A percentile compares a stretch with the other conserved stretches of the same genome.
Evolutionary conservation across 2,113 vertebrate species (phyloP).

Genomic region (Tachuris rubrigastra): DNA sequence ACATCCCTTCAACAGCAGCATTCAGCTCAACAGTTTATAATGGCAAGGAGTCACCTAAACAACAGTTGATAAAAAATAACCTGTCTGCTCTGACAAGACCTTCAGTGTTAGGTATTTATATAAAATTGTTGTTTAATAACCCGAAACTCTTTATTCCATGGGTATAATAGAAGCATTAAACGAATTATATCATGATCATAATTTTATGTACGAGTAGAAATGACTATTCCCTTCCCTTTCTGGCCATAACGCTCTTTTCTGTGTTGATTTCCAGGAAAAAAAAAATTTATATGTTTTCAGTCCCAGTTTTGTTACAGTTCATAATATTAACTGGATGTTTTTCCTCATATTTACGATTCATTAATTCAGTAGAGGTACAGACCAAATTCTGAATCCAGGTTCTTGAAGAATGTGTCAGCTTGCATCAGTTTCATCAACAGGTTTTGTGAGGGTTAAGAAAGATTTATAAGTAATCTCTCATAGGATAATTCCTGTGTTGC

Average conservation of each 20-base stretch:
- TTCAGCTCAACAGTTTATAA: constrained; percentile 75
- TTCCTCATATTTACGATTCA: background rate
- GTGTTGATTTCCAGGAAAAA: background rate
- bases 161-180: background rate
- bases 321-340: background rate
- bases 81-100: constrained; percentile 71
- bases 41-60: constrained; percentile 78
- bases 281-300: background rate
- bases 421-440: background rate
- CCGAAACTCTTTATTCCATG: background rate
- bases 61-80: constrained; percentile 72
- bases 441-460: background rate
- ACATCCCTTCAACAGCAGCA: constrained; percentile 35
- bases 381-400: background rate
- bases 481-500: background rate
- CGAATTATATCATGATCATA: accelerated
- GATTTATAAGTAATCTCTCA: background rate
- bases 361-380: background rate
- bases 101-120: constrained; percentile 76
- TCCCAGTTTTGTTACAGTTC: background rate
- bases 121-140: background rate
- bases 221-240: background rate
- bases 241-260: background rate
- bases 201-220: background rate
- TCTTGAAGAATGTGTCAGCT: background rate